These are phyloP conservation scores for Eledone cirrhosa DNA, from an alignment of 2,888 invertebrate species.

Conservation along the genomic window DNA sequence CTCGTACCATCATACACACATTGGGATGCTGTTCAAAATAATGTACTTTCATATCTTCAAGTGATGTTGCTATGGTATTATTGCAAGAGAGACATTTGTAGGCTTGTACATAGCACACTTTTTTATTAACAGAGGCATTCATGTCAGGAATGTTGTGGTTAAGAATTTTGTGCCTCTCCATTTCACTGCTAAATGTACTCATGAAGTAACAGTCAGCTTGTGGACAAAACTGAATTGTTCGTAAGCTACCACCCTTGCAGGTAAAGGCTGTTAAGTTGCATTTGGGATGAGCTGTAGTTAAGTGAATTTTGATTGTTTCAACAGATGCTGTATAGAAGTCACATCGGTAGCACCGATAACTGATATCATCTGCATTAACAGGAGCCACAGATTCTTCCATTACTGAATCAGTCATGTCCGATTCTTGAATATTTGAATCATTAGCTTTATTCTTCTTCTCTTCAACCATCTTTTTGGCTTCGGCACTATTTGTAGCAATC, in stretches of 20 bases:
- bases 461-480: slow-evolving; percentile 9
- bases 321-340: slow-evolving; percentile 17
- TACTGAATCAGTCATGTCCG: not conserved
- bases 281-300: slow-evolving; percentile 24
- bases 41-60: slow-evolving; percentile 46
- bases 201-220: slow-evolving; percentile 15
- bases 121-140: not conserved
- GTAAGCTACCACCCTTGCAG: slow-evolving; percentile 10
- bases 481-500: slow-evolving; percentile 13
- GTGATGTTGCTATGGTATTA: not conserved
- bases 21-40: slow-evolving; percentile 40
- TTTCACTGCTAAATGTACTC: slow-evolving; percentile 9
- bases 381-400: not conserved
- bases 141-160: not conserved
- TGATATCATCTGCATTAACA: not conserved
- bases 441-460: not conserved
- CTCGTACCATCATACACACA: slow-evolving; percentile 45
- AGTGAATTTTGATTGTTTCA: slow-evolving; percentile 16
- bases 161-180: slow-evolving; percentile 21
- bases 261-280: slow-evolving; percentile 5
- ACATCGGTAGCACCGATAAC: slow-evolving; percentile 22
- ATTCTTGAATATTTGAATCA: not conserved
- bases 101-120: slow-evolving; percentile 9
- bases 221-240: slow-evolving; percentile 17
- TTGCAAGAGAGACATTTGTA: slow-evolving; percentile 14